These are phyloP conservation scores for Gymnoscopelus microlampas DNA, from an alignment of 2,797 vertebrate genomes.

Conservation along the genomic window DNA sequence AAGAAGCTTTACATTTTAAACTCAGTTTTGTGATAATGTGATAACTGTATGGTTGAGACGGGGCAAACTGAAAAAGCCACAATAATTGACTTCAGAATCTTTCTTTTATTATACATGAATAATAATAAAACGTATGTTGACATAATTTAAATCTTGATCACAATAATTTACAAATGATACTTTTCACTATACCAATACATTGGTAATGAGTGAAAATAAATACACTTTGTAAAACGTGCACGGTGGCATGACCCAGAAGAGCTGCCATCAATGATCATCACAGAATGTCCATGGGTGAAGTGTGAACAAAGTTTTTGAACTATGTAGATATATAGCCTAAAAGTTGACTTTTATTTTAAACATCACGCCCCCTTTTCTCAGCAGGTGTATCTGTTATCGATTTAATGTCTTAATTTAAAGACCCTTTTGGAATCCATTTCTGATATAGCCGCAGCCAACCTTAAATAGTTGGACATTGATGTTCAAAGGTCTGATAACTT, in stretches of 20 bases:
- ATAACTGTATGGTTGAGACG: no score
- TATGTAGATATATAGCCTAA: conserved; percentile 17
- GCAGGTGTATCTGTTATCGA: conserved; percentile 86
- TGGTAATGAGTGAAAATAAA: neutral
- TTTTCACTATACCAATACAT: no score
- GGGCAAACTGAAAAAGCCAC: conserved; percentile 5
- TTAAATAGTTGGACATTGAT: conserved; percentile 7
- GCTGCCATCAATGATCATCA: no score
- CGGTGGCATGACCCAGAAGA: no score
- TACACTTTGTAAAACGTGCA: neutral
- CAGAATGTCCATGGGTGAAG: conserved; percentile 49
- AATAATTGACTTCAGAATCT: neutral
- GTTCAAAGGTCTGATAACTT: neutral
- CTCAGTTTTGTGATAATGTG: neutral
- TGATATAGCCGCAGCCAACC: conserved; percentile 46
- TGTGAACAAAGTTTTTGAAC: conserved; percentile 61
- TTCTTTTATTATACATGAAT: conserved; percentile 9
- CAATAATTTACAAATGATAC: neutral
- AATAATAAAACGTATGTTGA: conserved; percentile 4
- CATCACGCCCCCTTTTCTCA: conserved; percentile 77
- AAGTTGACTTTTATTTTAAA: conserved; percentile 53
- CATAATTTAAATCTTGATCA: neutral
- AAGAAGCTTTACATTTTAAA: neutral
- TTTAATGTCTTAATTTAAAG: conserved; percentile 87
- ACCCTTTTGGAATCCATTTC: conserved; percentile 80